These are phyloP conservation scores for Pluvianellus socialis DNA, from an alignment of 2,113 vertebrate genomes.

Conservation along the genomic window DNA sequence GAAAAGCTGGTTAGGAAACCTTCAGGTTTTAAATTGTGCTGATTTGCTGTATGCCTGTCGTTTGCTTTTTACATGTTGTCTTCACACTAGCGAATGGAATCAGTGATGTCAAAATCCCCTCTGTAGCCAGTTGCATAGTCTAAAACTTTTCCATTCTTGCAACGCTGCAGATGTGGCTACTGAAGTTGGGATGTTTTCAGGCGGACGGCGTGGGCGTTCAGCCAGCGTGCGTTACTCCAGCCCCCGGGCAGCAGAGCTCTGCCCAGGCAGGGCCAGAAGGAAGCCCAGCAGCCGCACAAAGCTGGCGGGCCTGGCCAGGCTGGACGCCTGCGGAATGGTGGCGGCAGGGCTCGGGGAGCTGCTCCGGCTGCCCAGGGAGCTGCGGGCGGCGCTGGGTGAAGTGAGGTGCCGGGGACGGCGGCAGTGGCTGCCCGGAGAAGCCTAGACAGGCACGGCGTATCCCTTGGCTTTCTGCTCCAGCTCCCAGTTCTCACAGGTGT, in stretches of 20 bases:
- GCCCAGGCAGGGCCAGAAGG: background rate
- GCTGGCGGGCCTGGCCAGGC: background rate
- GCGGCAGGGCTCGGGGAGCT: background rate
- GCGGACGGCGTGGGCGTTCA: accelerated
- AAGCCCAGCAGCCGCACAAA: background rate
- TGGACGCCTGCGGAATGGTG: background rate
- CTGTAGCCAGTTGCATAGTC: background rate
- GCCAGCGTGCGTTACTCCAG: background rate
- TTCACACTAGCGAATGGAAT: background rate
- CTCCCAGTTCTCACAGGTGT: background rate
- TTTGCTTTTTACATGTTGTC: background rate
- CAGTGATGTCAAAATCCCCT: background rate
- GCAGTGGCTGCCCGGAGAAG: background rate
- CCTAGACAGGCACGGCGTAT: background rate
- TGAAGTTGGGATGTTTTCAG: background rate
- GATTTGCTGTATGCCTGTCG: background rate
- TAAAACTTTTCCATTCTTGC: background rate
- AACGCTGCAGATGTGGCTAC: accelerated
- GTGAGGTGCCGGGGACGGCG: background rate
- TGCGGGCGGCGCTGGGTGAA: background rate
- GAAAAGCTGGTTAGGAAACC: background rate
- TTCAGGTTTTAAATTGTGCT: background rate
- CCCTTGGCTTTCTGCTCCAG: background rate
- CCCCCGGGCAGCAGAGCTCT: background rate
- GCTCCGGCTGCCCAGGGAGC: background rate